These are phyloP conservation scores for Scopus umbretta DNA, from an alignment of 2,113 vertebrate genomes.

Conservation along the genomic window DNA sequence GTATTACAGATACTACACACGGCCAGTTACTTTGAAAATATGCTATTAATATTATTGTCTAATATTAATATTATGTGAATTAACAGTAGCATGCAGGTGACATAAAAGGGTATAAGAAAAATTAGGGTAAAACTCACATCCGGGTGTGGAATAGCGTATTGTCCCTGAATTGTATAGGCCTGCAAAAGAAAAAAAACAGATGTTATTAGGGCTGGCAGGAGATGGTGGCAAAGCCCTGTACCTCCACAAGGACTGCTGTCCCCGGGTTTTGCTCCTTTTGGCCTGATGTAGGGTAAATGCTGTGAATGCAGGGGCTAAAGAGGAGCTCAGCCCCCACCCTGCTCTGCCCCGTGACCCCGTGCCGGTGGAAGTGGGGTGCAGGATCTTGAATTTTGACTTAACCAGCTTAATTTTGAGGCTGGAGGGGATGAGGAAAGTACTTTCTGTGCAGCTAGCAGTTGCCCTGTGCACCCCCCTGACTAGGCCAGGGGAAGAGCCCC, in stretches of 20 bases:
- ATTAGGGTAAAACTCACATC: constrained; percentile 86
- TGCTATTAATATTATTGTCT: constrained; percentile 87
- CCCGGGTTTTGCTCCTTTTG: neutral
- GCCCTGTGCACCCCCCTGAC: fast-evolving
- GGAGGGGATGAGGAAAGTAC: neutral
- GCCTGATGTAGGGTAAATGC: neutral
- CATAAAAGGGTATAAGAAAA: constrained; percentile 45
- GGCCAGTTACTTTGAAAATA: constrained; percentile 54
- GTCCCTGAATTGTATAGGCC: constrained; percentile 99
- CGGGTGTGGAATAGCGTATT: constrained; percentile 95
- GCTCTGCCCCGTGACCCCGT: neutral
- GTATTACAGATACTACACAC: constrained; percentile 45
- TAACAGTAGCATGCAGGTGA: constrained; percentile 77
- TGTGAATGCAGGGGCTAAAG: neutral
- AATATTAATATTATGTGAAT: constrained; percentile 87
- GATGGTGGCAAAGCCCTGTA: neutral
- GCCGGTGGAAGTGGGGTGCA: fast-evolving
- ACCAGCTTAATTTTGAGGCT: neutral
- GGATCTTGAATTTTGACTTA: neutral
- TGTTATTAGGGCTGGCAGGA: neutral
- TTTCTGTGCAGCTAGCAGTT: fast-evolving
- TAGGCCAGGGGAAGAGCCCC: neutral
- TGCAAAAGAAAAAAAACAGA: constrained; percentile 65
- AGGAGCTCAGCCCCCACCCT: neutral
- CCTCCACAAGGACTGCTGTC: neutral